Evolutionary conservation across 2,797 vertebrate genomes (phyloP).

Genomic region (Galagoides demidoff): DNA sequence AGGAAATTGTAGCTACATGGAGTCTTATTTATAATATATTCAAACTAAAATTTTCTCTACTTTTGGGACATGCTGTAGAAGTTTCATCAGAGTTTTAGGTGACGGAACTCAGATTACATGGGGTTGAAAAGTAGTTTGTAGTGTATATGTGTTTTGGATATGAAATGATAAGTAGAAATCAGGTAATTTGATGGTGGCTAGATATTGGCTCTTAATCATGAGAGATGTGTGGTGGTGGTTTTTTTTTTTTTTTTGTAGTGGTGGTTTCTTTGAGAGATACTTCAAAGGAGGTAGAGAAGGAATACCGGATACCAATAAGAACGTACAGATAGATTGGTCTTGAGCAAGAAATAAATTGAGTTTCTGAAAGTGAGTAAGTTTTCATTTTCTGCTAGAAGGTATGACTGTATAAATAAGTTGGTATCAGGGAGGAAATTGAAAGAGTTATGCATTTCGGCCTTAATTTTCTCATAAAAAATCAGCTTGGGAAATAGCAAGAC

Average conservation of each 20-base stretch:
- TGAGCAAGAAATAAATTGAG: not conserved
- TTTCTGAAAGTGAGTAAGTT: not conserved
- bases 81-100: not conserved
- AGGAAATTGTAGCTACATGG: too few species aligned
- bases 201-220: not conserved
- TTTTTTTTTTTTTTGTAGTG: not conserved
- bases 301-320: not conserved
- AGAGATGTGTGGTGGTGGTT: not conserved
- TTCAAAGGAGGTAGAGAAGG: not conserved
- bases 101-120: not conserved
- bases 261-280: not conserved
- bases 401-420: not conserved
- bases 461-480: not conserved
- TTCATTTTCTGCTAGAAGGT: not conserved
- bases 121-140: not conserved
- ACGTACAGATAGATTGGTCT: not conserved
- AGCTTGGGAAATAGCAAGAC: too few species aligned
- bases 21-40: too few species aligned
- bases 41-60: too few species aligned
- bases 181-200: not conserved
- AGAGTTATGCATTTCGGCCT: not conserved
- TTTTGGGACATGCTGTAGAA: not conserved
- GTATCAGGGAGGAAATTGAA: not conserved
- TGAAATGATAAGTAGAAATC: slow-evolving; percentile 3
- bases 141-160: not conserved